These are phyloP conservation scores for Taphrorychus bicolor DNA, from an alignment of 2,888 invertebrate genomes.

Conservation along the genomic window DNA sequence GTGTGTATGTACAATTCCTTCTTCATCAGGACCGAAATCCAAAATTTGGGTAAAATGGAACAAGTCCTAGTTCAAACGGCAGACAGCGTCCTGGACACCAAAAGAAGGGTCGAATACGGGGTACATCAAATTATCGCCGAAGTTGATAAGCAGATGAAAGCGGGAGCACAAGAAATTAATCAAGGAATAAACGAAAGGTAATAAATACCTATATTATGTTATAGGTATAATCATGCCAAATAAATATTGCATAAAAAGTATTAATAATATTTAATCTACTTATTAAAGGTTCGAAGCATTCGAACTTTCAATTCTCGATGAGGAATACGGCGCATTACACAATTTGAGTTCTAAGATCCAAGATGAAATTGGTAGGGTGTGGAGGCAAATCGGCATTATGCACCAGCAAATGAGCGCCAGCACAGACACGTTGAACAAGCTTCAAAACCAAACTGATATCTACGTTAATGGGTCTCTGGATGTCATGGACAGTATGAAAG, in stretches of 20 bases:
- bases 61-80: conserved; percentile 82
- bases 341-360: conserved; percentile 82
- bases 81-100: conserved; percentile 84
- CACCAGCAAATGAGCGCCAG: conserved; percentile 81
- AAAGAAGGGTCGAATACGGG: conserved; percentile 83
- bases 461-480: conserved; percentile 81
- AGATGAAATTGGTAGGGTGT: conserved; percentile 82
- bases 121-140: conserved; percentile 82
- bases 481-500: conserved; percentile 80
- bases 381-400: conserved; percentile 91
- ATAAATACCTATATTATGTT: not conserved
- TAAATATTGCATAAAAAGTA: too few relatives aligned
- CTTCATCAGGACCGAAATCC: conserved; percentile 62
- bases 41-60: conserved; percentile 74
- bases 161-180: conserved; percentile 71
- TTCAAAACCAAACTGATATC: conserved; percentile 78
- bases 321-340: conserved; percentile 73
- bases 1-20: too few relatives aligned
- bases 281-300: conserved; percentile 70
- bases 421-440: conserved; percentile 74
- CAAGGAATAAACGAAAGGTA: conserved; percentile 70
- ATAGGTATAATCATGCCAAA: not conserved
- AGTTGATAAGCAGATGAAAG: conserved; percentile 72
- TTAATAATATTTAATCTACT: too few relatives aligned
- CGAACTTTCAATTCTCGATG: conserved; percentile 72